Conservation (phyloP, 2,888 invertebrate genomes). For the Caenorhabditis sp. region DNA sequence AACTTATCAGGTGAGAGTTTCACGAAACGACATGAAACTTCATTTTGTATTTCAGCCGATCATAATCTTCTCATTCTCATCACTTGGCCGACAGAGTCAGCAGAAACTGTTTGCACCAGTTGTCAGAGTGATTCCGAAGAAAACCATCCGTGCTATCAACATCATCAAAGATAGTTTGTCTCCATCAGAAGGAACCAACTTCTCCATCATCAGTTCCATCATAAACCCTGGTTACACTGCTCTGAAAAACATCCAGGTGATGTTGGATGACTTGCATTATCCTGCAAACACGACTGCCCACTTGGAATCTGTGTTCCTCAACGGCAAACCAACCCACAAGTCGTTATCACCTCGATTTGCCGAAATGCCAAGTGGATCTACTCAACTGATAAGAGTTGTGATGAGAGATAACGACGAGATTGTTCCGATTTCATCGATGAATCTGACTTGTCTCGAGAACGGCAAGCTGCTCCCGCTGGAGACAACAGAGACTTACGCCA, state of each 20-base stretch:
- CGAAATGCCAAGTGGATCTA: conserved; percentile 49
- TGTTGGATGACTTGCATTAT: conserved; percentile 27
- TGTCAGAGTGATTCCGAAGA: conserved; percentile 52
- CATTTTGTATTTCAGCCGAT: conserved; percentile 65
- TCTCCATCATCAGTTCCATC: conserved; percentile 66
- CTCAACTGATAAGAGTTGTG: conserved; percentile 29
- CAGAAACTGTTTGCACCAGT: conserved; percentile 56
- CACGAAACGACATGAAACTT: no score
- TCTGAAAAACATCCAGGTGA: conserved; percentile 47
- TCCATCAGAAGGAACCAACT: conserved; percentile 47
- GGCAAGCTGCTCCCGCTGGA: conserved; percentile 47
- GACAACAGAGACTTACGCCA: conserved; percentile 54
- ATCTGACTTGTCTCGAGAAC: conserved; percentile 45
- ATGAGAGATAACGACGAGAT: conserved; percentile 23
- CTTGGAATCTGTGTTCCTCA: conserved; percentile 40
- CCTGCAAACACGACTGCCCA: not conserved
- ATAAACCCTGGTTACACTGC: conserved; percentile 70
- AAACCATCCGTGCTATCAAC: conserved; percentile 56
- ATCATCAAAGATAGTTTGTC: conserved; percentile 59
- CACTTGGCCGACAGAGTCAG: conserved; percentile 53
- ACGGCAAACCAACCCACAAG: conserved; percentile 40
- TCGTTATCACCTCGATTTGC: conserved; percentile 21
- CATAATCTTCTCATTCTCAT: conserved; percentile 60
- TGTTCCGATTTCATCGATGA: conserved; percentile 42
- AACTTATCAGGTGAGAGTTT: conserved; percentile 62